Percentiles rank a stretch among this genome's conserved stretches.
These are phyloP conservation scores for Apantesis nais DNA, from an alignment of 2,888 invertebrate genomes.

Conservation along the genomic window DNA sequence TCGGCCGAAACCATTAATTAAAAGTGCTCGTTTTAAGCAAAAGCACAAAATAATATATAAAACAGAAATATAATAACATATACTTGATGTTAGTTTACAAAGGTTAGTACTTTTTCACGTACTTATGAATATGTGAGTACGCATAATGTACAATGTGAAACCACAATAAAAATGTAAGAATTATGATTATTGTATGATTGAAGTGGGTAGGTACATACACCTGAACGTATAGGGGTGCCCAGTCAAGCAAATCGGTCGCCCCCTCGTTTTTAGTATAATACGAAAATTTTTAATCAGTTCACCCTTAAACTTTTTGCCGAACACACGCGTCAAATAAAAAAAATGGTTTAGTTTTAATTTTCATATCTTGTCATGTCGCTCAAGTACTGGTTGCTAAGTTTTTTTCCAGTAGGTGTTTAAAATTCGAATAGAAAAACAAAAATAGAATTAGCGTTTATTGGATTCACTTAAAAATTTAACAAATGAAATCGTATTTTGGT, in stretches of 20 bases:
- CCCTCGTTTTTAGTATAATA: slow-evolving; percentile 51
- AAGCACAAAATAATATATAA: neutral
- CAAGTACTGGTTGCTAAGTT: slow-evolving; percentile 19
- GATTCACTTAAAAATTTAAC: neutral
- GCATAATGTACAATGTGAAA: slow-evolving; percentile 19
- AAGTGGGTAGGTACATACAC: slow-evolving; percentile 35
- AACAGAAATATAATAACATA: neutral
- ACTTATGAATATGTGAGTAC: neutral
- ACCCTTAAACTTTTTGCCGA: slow-evolving; percentile 43
- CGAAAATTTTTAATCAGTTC: slow-evolving; percentile 66
- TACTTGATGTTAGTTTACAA: too few species aligned
- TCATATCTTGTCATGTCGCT: neutral
- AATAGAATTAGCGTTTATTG: slow-evolving; percentile 16
- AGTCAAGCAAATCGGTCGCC: slow-evolving; percentile 64
- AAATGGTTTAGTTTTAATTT: slow-evolving; percentile 45
- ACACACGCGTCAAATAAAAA: slow-evolving; percentile 47
- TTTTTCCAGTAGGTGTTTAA: slow-evolving; percentile 21
- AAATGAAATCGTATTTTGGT: neutral
- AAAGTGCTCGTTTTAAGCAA: too few species aligned
- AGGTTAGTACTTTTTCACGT: neutral
- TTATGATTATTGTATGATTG: slow-evolving; percentile 51
- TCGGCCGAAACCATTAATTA: neutral
- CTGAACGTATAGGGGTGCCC: slow-evolving; percentile 59
- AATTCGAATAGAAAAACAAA: slow-evolving; percentile 15
- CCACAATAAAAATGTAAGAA: slow-evolving; percentile 49